A percentile compares a stretch with the other conserved stretches of the same genome.
phyloP scores from a whole-genome alignment of 2,113 vertebrate genomes.

The Corydoras sp. region DNA sequence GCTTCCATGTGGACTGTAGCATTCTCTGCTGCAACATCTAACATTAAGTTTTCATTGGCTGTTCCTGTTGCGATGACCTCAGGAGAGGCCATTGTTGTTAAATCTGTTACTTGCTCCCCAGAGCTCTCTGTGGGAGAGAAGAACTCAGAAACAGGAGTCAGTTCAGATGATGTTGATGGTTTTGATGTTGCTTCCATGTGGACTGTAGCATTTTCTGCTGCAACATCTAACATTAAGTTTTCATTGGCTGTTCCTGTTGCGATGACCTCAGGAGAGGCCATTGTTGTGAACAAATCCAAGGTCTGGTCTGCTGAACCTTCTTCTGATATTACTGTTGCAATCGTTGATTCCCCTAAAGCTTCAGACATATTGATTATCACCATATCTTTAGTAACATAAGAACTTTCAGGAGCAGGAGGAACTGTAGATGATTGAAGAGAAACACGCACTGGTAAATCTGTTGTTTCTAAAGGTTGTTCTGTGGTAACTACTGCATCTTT shows the following conservation, averaged over 20 bases:
- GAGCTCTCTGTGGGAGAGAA: constrained; percentile 6
- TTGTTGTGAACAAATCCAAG: neutral
- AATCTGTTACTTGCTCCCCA: constrained; percentile 1
- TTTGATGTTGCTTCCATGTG: constrained; percentile 7
- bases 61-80: neutral
- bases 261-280: neutral
- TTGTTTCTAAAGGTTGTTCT: neutral
- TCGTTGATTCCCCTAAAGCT: constrained; percentile 21
- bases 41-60: neutral
- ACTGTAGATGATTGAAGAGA: neutral
- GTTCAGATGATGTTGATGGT: neutral
- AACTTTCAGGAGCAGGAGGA: neutral
- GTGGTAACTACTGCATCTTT: neutral
- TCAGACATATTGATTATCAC: neutral
- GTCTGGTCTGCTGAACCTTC: neutral
- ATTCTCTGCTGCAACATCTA: constrained; percentile 24
- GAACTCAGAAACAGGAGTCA: constrained; percentile 19
- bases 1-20: neutral
- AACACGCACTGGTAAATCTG: neutral
- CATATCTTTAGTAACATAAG: neutral
- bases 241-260: neutral
- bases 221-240: constrained; percentile 24
- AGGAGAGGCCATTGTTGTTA: neutral
- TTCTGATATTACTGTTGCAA: neutral
- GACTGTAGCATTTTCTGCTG: neutral